Evolutionary conservation across 2,888 invertebrate species (phyloP).

Genomic region (Cerastis rubricosa): DNA sequence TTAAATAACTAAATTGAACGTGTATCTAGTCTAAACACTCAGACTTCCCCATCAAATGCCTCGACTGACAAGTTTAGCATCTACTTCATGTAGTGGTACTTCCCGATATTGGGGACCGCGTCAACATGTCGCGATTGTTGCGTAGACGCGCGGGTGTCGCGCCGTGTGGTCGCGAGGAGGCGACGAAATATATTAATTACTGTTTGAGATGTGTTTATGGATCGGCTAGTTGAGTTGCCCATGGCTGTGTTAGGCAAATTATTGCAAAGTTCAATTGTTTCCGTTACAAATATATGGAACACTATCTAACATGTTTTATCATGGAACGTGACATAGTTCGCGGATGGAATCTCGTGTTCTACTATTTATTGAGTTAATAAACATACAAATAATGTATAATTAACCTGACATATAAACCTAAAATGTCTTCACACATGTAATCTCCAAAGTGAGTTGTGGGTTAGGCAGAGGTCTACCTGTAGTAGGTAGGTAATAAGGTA

Average conservation of each 20-base stretch:
- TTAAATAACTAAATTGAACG: conserved; percentile 5
- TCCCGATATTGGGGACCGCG: conserved; percentile 35
- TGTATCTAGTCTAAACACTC: background rate
- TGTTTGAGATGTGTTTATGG: conserved; percentile 29
- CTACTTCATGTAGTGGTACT: conserved; percentile 36
- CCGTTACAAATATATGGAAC: background rate
- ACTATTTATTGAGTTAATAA: background rate
- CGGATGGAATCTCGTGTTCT: background rate
- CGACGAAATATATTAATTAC: conserved; percentile 41
- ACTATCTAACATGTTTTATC: background rate
- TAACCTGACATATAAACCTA: background rate
- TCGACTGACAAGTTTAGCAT: conserved; percentile 38
- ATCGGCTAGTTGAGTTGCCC: background rate
- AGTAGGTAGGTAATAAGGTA: background rate
- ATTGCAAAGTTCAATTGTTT: background rate
- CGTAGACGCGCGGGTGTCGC: conserved; percentile 10
- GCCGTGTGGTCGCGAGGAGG: background rate
- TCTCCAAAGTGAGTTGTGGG: background rate
- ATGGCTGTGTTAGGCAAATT: background rate
- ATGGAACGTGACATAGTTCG: background rate
- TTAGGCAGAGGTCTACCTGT: background rate
- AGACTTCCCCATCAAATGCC: conserved; percentile 10
- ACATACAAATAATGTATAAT: background rate
- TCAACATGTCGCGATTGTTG: conserved; percentile 27
- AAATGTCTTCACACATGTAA: background rate